A percentile compares a stretch with the other conserved stretches of the same genome.
Evolutionary conservation across 2,888 invertebrate species (phyloP).

Genomic region (Melipona beecheii): DNA sequence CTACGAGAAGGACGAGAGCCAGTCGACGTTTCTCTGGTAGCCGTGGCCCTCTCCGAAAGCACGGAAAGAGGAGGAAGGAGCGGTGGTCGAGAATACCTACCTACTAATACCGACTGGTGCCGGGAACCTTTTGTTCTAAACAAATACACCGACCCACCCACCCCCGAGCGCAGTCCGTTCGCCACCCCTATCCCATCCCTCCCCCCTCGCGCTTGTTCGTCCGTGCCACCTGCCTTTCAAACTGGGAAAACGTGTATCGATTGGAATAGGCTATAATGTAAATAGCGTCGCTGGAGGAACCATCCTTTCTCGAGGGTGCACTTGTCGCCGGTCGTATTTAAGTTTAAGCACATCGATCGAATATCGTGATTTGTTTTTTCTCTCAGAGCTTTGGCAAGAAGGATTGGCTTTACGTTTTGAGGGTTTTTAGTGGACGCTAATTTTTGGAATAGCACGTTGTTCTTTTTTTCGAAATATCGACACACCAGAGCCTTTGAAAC

Average conservation of each 20-base stretch:
- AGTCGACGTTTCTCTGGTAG: constrained; percentile 9
- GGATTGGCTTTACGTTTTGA: background rate
- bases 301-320: constrained; percentile 30
- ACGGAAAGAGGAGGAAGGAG: constrained; percentile 68
- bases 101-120: constrained; percentile 72
- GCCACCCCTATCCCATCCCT: constrained; percentile 8
- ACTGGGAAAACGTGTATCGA: constrained; percentile 79
- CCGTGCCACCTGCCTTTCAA: constrained; percentile 72
- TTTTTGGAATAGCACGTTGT: background rate
- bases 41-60: constrained; percentile 73
- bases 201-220: constrained; percentile 51
- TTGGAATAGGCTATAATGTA: constrained; percentile 76
- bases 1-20: constrained; percentile 29
- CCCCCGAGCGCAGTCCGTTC: constrained; percentile 16
- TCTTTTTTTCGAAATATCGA: background rate
- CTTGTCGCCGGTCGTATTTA: constrained; percentile 35
- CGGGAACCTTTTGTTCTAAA: constrained; percentile 77
- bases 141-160: constrained; percentile 74
- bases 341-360: constrained; percentile 13
- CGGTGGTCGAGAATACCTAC: constrained; percentile 75
- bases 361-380: background rate
- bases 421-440: background rate
- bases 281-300: constrained; percentile 59
- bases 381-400: background rate
- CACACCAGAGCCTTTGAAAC: fast-evolving